phyloP scores from a whole-genome alignment of 1,140 invertebrate species.

The Drosophila pseudoananassae region DNA sequence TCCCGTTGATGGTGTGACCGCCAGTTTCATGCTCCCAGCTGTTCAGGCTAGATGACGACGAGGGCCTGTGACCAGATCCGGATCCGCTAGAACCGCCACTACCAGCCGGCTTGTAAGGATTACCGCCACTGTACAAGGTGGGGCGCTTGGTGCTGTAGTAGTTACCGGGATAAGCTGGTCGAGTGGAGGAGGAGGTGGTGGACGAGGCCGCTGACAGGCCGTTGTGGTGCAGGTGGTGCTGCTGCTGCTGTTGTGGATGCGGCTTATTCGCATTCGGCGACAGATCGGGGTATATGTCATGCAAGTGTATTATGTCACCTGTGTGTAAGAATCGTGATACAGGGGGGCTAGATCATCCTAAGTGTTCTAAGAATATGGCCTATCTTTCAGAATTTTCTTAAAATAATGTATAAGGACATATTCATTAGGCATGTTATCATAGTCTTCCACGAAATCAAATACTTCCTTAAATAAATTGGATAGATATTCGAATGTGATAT shows the following conservation, averaged over 20 bases:
- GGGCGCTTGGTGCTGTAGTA: constrained; percentile 79
- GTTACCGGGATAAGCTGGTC: constrained; percentile 60
- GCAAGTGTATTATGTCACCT: constrained; percentile 84
- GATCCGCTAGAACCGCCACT: constrained; percentile 16
- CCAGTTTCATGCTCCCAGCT: constrained; percentile 79
- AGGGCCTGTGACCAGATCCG: constrained; percentile 26
- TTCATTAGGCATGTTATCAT: too few species aligned
- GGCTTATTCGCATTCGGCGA: constrained; percentile 69
- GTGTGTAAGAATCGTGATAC: constrained; percentile 69
- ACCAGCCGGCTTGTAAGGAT: constrained; percentile 66
- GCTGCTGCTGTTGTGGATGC: constrained; percentile 30
- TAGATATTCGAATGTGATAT: neutral
- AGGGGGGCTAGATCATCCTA: constrained; percentile 5
- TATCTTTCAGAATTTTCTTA: too few species aligned
- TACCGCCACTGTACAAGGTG: constrained; percentile 31
- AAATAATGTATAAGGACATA: too few species aligned
- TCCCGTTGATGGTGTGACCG: constrained; percentile 58
- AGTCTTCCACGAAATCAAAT: too few species aligned
- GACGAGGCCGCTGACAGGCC: constrained; percentile 60
- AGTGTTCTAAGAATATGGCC: too few species aligned
- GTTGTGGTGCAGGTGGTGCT: constrained; percentile 48
- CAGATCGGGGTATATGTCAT: constrained; percentile 83
- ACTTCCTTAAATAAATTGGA: too few species aligned
- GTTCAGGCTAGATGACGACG: constrained; percentile 39
- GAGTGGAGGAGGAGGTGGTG: constrained; percentile 38